phyloP scores from a whole-genome alignment of 2,797 vertebrate genomes.

The Amblyraja radiata region DNA sequence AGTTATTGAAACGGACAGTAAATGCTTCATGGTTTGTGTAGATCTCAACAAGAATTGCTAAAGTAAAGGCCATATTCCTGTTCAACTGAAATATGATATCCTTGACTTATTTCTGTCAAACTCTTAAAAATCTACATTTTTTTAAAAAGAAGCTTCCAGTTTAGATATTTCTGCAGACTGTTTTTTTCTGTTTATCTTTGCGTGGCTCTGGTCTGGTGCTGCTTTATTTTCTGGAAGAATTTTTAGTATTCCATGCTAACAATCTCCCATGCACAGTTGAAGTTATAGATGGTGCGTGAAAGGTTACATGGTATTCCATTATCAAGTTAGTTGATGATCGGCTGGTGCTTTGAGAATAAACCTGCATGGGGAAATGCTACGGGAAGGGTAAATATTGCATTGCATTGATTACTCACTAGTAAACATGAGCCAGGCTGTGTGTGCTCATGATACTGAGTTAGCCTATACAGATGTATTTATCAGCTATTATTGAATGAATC shows the following conservation, averaged over 20 bases:
- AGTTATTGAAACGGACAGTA: conserved; percentile 45
- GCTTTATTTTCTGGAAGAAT: neutral
- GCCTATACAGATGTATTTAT: neutral
- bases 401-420: neutral
- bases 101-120: neutral
- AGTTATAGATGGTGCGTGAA: neutral
- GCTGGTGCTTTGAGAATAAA: neutral
- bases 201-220: neutral
- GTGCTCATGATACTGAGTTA: neutral
- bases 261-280: neutral
- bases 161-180: conserved; percentile 6
- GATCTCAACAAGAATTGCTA: neutral
- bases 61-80: neutral
- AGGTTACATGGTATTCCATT: neutral
- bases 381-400: neutral
- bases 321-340: neutral
- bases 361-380: neutral
- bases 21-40: conserved; percentile 6
- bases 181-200: neutral
- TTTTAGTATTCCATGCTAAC: neutral
- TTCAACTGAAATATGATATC: neutral
- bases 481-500: neutral
- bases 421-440: neutral
- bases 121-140: neutral
- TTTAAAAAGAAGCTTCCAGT: neutral